phyloP scores from a whole-genome alignment of 2,888 invertebrate species.

The Hypolimnas misippus region DNA sequence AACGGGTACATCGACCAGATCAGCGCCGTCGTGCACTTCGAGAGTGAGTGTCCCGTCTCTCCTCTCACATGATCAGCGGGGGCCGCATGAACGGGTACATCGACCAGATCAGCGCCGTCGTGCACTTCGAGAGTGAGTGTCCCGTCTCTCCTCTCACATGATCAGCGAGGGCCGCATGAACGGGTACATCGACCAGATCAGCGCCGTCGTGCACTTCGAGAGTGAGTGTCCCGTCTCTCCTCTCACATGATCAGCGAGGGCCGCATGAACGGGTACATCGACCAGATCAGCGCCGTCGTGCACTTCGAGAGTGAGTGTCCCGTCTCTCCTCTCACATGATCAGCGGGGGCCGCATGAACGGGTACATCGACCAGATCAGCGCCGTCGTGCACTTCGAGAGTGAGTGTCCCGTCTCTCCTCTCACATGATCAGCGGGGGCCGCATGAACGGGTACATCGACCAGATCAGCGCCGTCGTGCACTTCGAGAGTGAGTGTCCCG shows the following conservation, averaged over 20 bases:
- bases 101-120: conserved; percentile 98
- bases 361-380: conserved; percentile 99
- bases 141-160: neutral
- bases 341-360: conserved; percentile 98
- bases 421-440: conserved; percentile 90
- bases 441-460: conserved; percentile 99
- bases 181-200: conserved; percentile 99
- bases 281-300: conserved; percentile 98
- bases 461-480: conserved; percentile 98
- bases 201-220: conserved; percentile 98
- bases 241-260: conserved; percentile 90
- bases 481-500: conserved; percentile 92
- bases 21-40: conserved; percentile 98
- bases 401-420: conserved; percentile 80
- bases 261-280: conserved; percentile 98
- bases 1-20: conserved; percentile 99
- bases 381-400: conserved; percentile 99
- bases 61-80: conserved; percentile 90
- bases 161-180: conserved; percentile 98
- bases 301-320: conserved; percentile 95
- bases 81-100: conserved; percentile 98
- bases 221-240: conserved; percentile 87
- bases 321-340: conserved; percentile 73
- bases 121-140: conserved; percentile 97
- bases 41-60: conserved; percentile 89